Evolutionary conservation across 2,888 invertebrate genomes (phyloP).

Genomic region (Steinernema carpocapsae): DNA sequence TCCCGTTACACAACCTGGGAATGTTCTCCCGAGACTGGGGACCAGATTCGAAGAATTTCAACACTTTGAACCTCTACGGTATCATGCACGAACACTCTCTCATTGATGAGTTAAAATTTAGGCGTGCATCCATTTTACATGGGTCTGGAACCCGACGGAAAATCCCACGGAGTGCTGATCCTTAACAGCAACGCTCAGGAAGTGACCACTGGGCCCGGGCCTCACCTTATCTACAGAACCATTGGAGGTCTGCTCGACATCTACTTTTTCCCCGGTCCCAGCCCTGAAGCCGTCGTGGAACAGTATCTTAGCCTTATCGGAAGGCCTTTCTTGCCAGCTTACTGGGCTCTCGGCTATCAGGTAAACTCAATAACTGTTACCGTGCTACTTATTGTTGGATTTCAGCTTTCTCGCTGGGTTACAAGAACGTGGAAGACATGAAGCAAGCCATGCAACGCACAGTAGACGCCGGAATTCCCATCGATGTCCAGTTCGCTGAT

Average conservation of each 20-base stretch:
- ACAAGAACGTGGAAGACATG: constrained; percentile 55
- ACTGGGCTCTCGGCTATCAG: constrained; percentile 68
- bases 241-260: constrained; percentile 70
- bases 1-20: constrained; percentile 61
- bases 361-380: constrained; percentile 36
- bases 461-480: constrained; percentile 56
- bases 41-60: constrained; percentile 53
- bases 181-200: constrained; percentile 65
- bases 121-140: constrained; percentile 66
- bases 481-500: constrained; percentile 62
- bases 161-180: constrained; percentile 65
- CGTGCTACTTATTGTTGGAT: not conserved
- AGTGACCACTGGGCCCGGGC: constrained; percentile 62
- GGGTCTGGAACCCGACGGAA: constrained; percentile 60
- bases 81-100: constrained; percentile 49
- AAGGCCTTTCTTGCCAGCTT: constrained; percentile 66
- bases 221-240: constrained; percentile 77
- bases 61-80: constrained; percentile 63
- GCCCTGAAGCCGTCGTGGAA: constrained; percentile 67
- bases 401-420: constrained; percentile 58
- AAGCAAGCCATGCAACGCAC: constrained; percentile 53
- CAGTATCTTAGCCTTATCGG: constrained; percentile 65
- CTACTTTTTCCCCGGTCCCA: constrained; percentile 70
- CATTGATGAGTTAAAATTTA: no score
- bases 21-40: constrained; percentile 64